These are phyloP conservation scores for Hybognathus amarus DNA, from an alignment of 2,797 vertebrate species.

Conservation along the genomic window DNA sequence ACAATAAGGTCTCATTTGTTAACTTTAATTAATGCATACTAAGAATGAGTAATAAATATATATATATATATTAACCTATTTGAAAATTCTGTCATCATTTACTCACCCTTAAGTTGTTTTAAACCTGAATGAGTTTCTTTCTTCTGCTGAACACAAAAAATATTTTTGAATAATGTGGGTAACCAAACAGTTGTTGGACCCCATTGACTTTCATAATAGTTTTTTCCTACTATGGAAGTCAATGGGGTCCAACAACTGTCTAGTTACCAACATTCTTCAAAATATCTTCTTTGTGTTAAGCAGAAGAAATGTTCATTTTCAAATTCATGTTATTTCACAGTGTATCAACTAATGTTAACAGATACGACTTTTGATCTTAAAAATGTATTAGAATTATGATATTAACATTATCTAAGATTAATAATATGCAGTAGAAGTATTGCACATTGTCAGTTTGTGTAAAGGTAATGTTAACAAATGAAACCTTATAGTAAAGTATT, in stretches of 20 bases:
- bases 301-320: no score
- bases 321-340: not conserved
- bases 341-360: not conserved
- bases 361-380: not conserved
- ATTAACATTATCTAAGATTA: not conserved
- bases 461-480: not conserved
- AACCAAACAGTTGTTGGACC: no score
- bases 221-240: no score
- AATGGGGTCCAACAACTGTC: no score
- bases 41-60: not conserved
- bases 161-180: no score
- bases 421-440: not conserved
- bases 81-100: no score
- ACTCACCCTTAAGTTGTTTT: no score
- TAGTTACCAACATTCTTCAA: no score
- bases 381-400: not conserved
- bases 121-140: no score
- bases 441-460: not conserved
- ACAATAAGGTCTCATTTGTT: not conserved
- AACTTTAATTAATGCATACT: not conserved
- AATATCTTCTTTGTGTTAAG: no score
- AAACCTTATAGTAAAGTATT: not conserved
- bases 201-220: no score
- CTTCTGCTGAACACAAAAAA: no score
- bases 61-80: not conserved